Evolutionary conservation across 2,113 vertebrate species (phyloP).

Genomic region (Petrocephalus zakoni): DNA sequence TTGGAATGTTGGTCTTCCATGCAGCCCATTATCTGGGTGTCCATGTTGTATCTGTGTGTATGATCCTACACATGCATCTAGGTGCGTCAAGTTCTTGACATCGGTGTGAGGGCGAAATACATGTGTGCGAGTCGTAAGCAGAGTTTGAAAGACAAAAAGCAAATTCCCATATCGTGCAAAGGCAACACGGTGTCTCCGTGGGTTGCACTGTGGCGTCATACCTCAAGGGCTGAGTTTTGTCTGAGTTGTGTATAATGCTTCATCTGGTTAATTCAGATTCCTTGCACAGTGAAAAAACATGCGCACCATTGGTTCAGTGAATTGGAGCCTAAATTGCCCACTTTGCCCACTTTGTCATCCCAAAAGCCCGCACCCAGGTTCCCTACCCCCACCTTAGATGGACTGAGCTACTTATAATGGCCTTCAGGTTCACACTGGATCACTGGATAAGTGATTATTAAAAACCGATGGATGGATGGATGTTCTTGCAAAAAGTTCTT

Average conservation of each 20-base stretch:
- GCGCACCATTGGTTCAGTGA: background rate
- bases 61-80: too few relatives aligned
- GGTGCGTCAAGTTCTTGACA: too few relatives aligned
- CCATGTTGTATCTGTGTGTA: too few relatives aligned
- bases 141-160: background rate
- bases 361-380: too few relatives aligned
- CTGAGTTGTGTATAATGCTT: background rate
- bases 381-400: too few relatives aligned
- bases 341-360: too few relatives aligned
- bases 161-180: background rate
- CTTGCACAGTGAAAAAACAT: background rate
- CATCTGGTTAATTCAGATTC: background rate
- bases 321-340: background rate
- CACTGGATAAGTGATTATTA: background rate
- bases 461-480: background rate
- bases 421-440: background rate
- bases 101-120: background rate
- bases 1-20: too few relatives aligned
- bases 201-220: background rate
- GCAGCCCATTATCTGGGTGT: too few relatives aligned
- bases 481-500: background rate
- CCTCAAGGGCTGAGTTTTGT: background rate
- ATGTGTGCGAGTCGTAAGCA: background rate
- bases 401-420: background rate
- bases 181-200: background rate